These are phyloP conservation scores for Dromas ardeola DNA, from an alignment of 2,113 vertebrate species.

Conservation along the genomic window DNA sequence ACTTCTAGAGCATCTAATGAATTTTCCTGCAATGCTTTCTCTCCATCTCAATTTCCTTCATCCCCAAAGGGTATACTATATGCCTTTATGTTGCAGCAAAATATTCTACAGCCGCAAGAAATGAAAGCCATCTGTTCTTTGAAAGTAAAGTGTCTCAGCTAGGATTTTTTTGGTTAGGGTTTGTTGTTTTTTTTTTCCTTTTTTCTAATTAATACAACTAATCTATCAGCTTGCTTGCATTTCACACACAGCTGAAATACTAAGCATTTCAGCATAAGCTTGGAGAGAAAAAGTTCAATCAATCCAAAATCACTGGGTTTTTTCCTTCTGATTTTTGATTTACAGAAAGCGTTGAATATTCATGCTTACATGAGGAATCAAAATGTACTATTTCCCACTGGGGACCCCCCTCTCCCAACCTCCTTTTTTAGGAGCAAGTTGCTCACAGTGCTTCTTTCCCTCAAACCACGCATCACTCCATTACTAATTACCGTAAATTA, in stretches of 20 bases:
- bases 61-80: background rate
- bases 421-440: background rate
- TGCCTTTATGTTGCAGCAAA: slow-evolving; percentile 7
- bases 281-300: background rate
- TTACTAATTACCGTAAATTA: background rate
- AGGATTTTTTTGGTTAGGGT: background rate
- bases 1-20: background rate
- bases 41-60: background rate
- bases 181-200: background rate
- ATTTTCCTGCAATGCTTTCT: background rate
- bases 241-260: background rate
- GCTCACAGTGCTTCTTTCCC: background rate
- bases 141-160: background rate
- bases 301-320: background rate
- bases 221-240: background rate
- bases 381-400: background rate
- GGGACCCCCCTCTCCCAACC: background rate
- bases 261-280: background rate
- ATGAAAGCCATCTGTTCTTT: slow-evolving; percentile 26
- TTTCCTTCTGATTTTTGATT: background rate
- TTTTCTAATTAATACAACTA: background rate
- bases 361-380: background rate
- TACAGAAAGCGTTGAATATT: background rate
- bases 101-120: background rate
- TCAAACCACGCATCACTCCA: background rate